Conservation (phyloP, 2,797 vertebrate genomes). For the Lagorchestes hirsutus region DNA sequence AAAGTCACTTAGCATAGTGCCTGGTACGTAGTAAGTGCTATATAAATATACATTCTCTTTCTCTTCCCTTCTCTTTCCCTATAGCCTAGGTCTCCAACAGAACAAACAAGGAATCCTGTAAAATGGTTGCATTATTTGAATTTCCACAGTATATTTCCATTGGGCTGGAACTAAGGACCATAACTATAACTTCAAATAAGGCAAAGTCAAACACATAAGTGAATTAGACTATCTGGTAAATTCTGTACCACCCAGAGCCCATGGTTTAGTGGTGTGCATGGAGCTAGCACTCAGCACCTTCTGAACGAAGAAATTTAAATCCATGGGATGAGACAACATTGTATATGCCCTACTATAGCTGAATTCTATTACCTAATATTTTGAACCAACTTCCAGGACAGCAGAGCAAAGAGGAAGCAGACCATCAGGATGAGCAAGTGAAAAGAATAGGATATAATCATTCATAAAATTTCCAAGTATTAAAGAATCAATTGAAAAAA, state of each 20-base stretch:
- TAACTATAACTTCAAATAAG: neutral
- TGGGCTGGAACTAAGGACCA: neutral
- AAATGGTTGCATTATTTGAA: neutral
- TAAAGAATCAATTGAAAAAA: neutral
- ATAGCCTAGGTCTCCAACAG: neutral
- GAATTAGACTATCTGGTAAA: neutral
- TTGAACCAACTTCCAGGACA: neutral
- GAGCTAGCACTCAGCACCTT: neutral
- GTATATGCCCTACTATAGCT: neutral
- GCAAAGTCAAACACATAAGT: neutral
- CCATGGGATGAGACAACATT: neutral
- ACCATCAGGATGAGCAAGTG: neutral
- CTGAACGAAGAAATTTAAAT: neutral
- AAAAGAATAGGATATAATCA: slow-evolving; percentile 3
- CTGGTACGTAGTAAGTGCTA: neutral
- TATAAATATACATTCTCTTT: neutral
- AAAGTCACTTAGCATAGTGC: neutral
- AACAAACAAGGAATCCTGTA: neutral
- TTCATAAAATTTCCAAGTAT: slow-evolving; percentile 1
- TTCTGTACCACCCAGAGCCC: neutral
- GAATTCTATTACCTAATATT: neutral
- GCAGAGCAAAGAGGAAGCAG: neutral
- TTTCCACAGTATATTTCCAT: neutral
- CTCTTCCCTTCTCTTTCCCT: neutral
- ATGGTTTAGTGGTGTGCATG: neutral